phyloP scores from a whole-genome alignment of 2,797 vertebrate species.

The Premnoplex brunnescens region DNA sequence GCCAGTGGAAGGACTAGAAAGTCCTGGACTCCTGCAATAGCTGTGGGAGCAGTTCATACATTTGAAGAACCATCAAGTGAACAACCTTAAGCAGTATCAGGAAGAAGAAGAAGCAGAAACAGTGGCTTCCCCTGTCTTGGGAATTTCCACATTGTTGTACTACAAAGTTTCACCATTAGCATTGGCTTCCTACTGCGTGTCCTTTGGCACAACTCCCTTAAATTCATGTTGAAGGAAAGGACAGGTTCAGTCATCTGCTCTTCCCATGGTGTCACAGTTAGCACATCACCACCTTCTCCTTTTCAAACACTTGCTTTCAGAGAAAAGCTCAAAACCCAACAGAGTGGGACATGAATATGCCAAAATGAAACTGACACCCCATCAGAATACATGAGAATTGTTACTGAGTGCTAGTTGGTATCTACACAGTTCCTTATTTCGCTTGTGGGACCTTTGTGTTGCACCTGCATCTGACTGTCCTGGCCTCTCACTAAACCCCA shows the following conservation, averaged over 20 bases:
- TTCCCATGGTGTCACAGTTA: background rate
- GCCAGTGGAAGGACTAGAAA: background rate
- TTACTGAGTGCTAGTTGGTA: background rate
- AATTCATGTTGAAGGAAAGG: background rate
- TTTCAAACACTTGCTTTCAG: background rate
- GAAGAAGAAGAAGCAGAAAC: constrained; percentile 24
- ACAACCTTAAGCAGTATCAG: background rate
- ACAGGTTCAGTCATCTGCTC: background rate
- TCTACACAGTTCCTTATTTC: background rate
- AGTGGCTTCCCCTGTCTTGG: background rate
- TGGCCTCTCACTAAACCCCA: background rate
- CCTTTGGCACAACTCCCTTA: background rate
- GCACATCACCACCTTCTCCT: background rate
- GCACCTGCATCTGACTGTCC: background rate
- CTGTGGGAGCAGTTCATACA: background rate
- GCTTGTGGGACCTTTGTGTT: rapidly evolving
- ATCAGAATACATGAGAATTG: background rate
- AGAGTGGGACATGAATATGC: background rate
- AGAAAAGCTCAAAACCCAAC: background rate
- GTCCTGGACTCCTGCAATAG: background rate
- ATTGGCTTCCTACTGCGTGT: background rate
- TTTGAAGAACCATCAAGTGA: background rate
- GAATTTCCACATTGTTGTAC: background rate
- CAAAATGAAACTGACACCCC: background rate
- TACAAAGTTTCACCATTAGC: background rate